These are phyloP conservation scores for Tenthredo livida DNA, from an alignment of 2,888 invertebrate species.

Conservation along the genomic window DNA sequence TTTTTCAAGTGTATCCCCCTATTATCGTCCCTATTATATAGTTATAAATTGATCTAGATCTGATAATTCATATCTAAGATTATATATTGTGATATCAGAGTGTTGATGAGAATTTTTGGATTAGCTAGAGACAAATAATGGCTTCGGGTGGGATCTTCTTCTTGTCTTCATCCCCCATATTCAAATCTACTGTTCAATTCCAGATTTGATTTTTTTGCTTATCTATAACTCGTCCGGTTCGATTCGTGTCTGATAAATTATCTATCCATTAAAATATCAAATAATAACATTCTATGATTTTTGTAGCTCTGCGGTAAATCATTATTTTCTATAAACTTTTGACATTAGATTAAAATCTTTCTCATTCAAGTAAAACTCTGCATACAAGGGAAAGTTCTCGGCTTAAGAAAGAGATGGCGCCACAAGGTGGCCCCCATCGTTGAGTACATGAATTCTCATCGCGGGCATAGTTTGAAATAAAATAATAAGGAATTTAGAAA, in stretches of 20 bases:
- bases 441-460: not conserved
- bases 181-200: not conserved
- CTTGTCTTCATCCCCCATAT: not conserved
- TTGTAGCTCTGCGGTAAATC: not conserved
- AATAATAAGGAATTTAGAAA: not conserved
- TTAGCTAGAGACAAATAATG: not conserved
- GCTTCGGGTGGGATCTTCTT: not conserved
- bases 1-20: not conserved
- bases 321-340: not conserved
- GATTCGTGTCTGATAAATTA: not conserved
- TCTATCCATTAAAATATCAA: not conserved
- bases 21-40: not conserved
- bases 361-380: not conserved
- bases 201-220: not conserved
- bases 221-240: not conserved
- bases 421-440: slow-evolving; percentile 59
- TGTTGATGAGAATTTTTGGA: not conserved
- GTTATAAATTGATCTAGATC: not conserved
- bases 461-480: not conserved
- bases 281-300: not conserved
- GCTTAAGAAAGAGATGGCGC: slow-evolving; percentile 71
- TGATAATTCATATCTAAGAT: not conserved
- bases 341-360: not conserved
- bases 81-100: not conserved
- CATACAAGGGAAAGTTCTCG: slow-evolving; percentile 56